Percentiles rank a stretch among this genome's conserved stretches.
Evolutionary conservation across 2,888 invertebrate species (phyloP).

Genomic region (Volucella inanis): DNA sequence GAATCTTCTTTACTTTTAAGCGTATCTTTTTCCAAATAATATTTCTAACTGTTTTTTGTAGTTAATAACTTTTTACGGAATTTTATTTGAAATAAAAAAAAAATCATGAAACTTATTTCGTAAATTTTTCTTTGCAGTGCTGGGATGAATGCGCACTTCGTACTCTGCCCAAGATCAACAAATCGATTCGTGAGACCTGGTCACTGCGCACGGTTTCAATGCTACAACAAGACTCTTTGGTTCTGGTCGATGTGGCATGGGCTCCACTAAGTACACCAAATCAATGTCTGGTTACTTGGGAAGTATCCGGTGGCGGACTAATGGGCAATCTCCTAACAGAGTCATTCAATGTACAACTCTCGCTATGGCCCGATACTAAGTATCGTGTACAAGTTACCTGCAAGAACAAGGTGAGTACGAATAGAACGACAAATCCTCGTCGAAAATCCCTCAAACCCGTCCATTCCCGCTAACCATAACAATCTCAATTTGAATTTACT

Average conservation of each 20-base stretch:
- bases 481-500: not conserved
- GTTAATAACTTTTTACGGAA: not conserved
- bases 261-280: constrained; percentile 79
- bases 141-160: constrained; percentile 81
- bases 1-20: no score
- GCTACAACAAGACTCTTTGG: constrained; percentile 82
- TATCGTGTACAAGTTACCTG: constrained; percentile 83
- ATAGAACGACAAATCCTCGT: not conserved
- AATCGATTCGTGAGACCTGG: constrained; percentile 80
- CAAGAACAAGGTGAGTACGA: constrained; percentile 81
- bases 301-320: constrained; percentile 82
- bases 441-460: constrained; percentile 7
- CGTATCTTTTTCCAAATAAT: no score
- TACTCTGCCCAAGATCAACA: constrained; percentile 79
- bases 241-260: constrained; percentile 83
- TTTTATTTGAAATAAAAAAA: not conserved
- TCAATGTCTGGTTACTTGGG: constrained; percentile 83
- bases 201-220: constrained; percentile 81
- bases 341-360: constrained; percentile 82
- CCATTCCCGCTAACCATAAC: not conserved
- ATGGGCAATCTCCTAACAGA: constrained; percentile 83
- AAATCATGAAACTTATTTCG: not conserved
- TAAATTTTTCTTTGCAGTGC: constrained; percentile 78
- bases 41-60: not conserved
- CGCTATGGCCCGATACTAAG: constrained; percentile 83